These are phyloP conservation scores for Abrostola triplasia DNA, from an alignment of 2,888 invertebrate genomes.

Conservation along the genomic window DNA sequence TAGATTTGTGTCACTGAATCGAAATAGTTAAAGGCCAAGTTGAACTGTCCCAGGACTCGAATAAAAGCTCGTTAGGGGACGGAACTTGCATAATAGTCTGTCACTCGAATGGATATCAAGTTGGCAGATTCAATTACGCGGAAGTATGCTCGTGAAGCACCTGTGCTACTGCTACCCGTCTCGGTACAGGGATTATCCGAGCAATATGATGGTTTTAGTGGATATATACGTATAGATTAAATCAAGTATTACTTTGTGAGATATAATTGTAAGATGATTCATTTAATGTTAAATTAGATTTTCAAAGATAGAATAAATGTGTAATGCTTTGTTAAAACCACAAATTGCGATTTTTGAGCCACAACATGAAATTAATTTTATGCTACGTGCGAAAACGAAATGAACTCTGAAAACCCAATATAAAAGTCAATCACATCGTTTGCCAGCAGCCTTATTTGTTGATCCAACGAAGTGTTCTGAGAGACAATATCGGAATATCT, in stretches of 20 bases:
- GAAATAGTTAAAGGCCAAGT: slow-evolving; percentile 21
- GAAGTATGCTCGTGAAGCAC: slow-evolving; percentile 53
- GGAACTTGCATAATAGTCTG: slow-evolving; percentile 62
- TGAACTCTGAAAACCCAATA: background rate
- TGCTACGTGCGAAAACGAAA: background rate
- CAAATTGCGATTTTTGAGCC: too few relatives aligned
- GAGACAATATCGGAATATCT: slow-evolving; percentile 5
- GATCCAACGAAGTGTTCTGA: slow-evolving; percentile 2
- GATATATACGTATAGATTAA: too few relatives aligned
- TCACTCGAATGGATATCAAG: slow-evolving; percentile 63
- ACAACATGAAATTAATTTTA: background rate
- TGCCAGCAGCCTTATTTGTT: background rate
- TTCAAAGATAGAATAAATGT: too few relatives aligned
- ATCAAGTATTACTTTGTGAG: too few relatives aligned
- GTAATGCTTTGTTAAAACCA: too few relatives aligned
- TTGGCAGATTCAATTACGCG: slow-evolving; percentile 78
- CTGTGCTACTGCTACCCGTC: slow-evolving; percentile 47
- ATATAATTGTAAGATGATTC: too few relatives aligned
- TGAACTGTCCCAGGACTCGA: slow-evolving; percentile 20
- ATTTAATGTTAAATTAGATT: too few relatives aligned
- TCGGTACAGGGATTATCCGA: background rate
- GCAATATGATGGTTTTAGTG: too few relatives aligned
- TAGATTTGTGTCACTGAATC: slow-evolving; percentile 13
- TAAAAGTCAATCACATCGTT: background rate
- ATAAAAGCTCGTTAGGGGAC: slow-evolving; percentile 32